Evolutionary conservation across 2,888 invertebrate genomes (phyloP).

Genomic region (Heliconius charithonia): DNA sequence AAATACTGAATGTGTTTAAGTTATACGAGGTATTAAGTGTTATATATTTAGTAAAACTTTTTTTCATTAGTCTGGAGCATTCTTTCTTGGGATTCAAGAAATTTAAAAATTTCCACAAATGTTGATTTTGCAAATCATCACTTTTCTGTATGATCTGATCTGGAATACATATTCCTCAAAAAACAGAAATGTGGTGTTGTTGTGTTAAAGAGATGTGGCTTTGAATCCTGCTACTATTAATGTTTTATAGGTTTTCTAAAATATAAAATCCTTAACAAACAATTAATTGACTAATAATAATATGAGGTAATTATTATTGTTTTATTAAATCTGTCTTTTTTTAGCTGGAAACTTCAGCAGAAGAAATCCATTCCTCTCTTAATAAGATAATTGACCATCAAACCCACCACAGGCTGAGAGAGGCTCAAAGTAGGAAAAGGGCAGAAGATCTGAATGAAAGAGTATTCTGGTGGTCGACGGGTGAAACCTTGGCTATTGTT

Average conservation of each 20-base stretch:
- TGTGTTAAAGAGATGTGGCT: no score
- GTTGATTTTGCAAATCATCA: no score
- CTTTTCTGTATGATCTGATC: no score
- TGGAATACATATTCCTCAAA: no score
- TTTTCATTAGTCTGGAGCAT: no score
- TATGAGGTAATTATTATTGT: not conserved
- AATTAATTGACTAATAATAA: slow-evolving; percentile 29
- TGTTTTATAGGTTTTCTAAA: no score
- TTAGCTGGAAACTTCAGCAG: slow-evolving; percentile 96
- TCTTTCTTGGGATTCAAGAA: no score
- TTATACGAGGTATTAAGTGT: no score
- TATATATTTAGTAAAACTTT: no score
- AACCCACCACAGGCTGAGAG: slow-evolving; percentile 97
- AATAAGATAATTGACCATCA: slow-evolving; percentile 96
- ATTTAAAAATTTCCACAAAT: no score
- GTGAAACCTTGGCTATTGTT: slow-evolving; percentile 93
- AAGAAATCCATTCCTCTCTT: slow-evolving; percentile 94
- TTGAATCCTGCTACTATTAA: no score
- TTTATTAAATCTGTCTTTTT: slow-evolving; percentile 52
- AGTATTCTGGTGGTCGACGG: slow-evolving; percentile 96
- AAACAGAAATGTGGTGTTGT: no score
- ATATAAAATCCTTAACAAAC: not conserved
- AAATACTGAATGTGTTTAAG: not conserved
- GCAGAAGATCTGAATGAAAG: slow-evolving; percentile 98
- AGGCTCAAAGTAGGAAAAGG: slow-evolving; percentile 96